Base-by-base conservation (phyloP, 2,113 vertebrate species). In the Macaca nemestrina region DNA sequence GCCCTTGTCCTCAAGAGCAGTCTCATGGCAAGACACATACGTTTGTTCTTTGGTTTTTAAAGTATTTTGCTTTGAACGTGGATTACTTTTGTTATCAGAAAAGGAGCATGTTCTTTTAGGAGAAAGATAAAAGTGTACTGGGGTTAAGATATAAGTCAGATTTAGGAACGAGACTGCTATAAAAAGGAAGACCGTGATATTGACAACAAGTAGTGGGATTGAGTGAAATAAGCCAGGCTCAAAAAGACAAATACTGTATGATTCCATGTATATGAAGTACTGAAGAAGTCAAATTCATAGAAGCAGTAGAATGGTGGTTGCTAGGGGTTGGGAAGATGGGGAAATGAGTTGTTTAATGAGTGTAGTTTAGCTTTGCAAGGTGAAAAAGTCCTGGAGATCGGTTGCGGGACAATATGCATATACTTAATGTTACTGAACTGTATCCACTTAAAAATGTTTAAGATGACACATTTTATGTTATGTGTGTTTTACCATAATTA, bases 51-150 rank as follows among this genome's bases (percentile, higher is more conserved):
- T 59, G 14, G 20, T 38, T 97, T 40, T 91, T 61, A n/a, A 82
- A 45, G 50, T 57, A 57, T 92, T 96, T 94, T 92, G 32, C 83
- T 96, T 96, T 97, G 83, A 84, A 79, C 3, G 11, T 17, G 11
- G 86, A 88, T 96, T 96, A 57, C 61, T 88, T 94, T 92, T 85
- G n/a, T 59, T 64, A 89, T 92, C 43, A 45, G 43, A 89, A 94
- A 88, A 85, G 35, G 64, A 78, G 6, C 22, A 25, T 73, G 9
- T 73, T 14, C 59, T 76, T 92, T 83, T 67, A 55, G 45, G 23
- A 64, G 43, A 72, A 94, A 97, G 72, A 30, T 50, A 64, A 79
- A 92, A 50, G 81, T 9, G 10, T 90, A 73, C 25, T 17, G 3
- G 52, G 43, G 4, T 35, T 68, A 57, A 81, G 85, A 57, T 48